Evolutionary conservation across 53 echinoderm and acorn worm species (phyloP).

Genomic region (Zoroaster sp.): DNA sequence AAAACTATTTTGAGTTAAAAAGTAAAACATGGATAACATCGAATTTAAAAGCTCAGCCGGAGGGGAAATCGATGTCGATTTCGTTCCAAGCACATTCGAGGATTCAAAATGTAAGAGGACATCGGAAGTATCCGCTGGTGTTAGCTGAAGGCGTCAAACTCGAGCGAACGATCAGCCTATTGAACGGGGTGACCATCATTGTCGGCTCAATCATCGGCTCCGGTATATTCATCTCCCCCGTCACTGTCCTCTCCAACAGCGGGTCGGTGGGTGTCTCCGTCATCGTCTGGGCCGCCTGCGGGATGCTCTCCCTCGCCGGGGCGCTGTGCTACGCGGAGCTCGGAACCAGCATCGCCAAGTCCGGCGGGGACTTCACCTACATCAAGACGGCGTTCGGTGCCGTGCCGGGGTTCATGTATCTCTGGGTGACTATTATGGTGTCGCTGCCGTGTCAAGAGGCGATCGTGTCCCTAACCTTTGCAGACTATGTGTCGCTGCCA

Average conservation of each 20-base stretch:
- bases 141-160: too few relatives aligned
- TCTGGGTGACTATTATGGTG: constrained; percentile 46
- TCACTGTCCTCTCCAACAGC: constrained; percentile 45
- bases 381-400: constrained; percentile 45
- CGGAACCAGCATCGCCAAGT: constrained; percentile 50
- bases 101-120: too few relatives aligned
- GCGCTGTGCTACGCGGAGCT: constrained; percentile 68
- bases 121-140: too few relatives aligned
- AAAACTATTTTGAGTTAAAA: too few relatives aligned
- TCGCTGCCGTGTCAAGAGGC: constrained; percentile 34
- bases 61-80: too few relatives aligned
- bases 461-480: constrained; percentile 43
- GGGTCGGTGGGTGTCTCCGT: constrained; percentile 50
- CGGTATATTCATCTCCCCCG: constrained; percentile 70
- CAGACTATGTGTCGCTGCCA: constrained; percentile 54
- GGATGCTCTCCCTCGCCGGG: constrained; percentile 34
- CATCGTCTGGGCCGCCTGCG: constrained; percentile 52
- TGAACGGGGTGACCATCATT: constrained; percentile 54
- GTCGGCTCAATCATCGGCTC: constrained; percentile 66
- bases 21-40: too few relatives aligned
- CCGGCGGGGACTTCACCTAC: constrained; percentile 62
- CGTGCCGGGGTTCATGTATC: constrained; percentile 34
- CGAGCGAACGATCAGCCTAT: constrained; percentile 43
- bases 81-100: too few relatives aligned
- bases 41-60: too few relatives aligned